Conservation (phyloP, 2,797 vertebrate genomes). For the Sitta carolinensis region DNA sequence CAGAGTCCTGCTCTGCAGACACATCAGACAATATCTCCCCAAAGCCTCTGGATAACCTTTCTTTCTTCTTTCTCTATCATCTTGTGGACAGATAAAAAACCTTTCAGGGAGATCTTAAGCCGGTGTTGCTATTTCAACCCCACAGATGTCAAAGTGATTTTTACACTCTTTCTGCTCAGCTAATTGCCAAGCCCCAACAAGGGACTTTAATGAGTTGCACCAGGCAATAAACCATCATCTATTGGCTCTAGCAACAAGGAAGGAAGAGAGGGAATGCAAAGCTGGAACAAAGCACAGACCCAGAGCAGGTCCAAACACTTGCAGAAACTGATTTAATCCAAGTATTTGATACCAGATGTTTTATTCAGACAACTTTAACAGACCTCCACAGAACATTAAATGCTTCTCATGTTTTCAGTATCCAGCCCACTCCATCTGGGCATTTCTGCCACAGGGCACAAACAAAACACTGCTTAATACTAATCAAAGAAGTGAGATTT, state of each 20-base stretch:
- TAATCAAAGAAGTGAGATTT: constrained; percentile 15
- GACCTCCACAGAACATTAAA: constrained; percentile 1
- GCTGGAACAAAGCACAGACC: constrained; percentile 35
- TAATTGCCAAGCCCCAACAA: constrained; percentile 2
- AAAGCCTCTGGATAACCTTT: not conserved
- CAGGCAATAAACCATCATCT: constrained; percentile 39
- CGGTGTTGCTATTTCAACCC: not conserved
- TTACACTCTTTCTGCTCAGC: constrained; percentile 7
- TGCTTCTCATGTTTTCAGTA: not conserved
- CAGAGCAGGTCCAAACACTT: constrained; percentile 29
- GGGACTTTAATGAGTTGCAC: not conserved
- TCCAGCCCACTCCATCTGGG: not conserved
- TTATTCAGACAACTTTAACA: constrained; percentile 37
- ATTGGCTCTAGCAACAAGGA: not conserved
- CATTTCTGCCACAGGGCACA: constrained; percentile 32
- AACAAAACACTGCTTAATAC: not conserved
- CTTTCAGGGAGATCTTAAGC: not conserved
- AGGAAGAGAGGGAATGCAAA: constrained; percentile 25
- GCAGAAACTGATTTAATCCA: constrained; percentile 5
- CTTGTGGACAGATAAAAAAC: not conserved
- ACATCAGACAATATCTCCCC: not conserved
- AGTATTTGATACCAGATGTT: constrained; percentile 42
- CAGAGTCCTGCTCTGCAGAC: not conserved
- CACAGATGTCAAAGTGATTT: constrained; percentile 9
- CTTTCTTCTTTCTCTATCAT: not conserved